phyloP scores from a whole-genome alignment of 2,113 vertebrate species.

The Miniopterus natalensis region DNA sequence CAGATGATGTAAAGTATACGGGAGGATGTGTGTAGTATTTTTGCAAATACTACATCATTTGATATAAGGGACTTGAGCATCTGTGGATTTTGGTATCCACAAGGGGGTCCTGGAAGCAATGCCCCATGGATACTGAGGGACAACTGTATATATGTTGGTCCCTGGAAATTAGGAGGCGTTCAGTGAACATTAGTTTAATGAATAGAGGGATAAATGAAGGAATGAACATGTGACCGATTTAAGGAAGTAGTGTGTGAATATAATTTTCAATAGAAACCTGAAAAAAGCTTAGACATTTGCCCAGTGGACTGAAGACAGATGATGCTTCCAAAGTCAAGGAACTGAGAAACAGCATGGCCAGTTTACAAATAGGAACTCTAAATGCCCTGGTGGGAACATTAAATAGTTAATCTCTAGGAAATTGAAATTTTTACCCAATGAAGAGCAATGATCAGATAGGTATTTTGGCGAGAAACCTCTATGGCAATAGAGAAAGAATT shows the following conservation, averaged over 20 bases:
- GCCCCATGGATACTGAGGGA: too few relatives aligned
- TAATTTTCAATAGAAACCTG: not conserved
- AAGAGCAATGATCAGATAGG: slow-evolving; percentile 10
- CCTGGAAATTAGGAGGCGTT: not conserved
- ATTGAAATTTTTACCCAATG: slow-evolving; percentile 46
- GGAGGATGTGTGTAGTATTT: not conserved
- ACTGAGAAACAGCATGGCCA: not conserved
- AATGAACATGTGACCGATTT: not conserved
- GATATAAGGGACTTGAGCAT: not conserved
- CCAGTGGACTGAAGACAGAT: not conserved
- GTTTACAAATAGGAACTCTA: slow-evolving; percentile 38
- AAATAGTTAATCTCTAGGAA: slow-evolving; percentile 38
- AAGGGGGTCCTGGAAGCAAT: not conserved
- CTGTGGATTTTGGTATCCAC: not conserved
- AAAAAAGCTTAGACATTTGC: not conserved
- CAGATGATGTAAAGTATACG: not conserved
- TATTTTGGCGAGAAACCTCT: not conserved
- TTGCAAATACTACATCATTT: not conserved
- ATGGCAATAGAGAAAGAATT: not conserved
- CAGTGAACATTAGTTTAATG: not conserved
- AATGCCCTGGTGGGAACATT: slow-evolving; percentile 36
- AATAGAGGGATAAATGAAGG: not conserved
- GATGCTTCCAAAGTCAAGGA: slow-evolving; percentile 47
- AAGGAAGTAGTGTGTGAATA: not conserved
- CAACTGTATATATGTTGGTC: not conserved